phyloP scores from a whole-genome alignment of 2,888 invertebrate genomes.

The Pyrocoelia pectoralis region DNA sequence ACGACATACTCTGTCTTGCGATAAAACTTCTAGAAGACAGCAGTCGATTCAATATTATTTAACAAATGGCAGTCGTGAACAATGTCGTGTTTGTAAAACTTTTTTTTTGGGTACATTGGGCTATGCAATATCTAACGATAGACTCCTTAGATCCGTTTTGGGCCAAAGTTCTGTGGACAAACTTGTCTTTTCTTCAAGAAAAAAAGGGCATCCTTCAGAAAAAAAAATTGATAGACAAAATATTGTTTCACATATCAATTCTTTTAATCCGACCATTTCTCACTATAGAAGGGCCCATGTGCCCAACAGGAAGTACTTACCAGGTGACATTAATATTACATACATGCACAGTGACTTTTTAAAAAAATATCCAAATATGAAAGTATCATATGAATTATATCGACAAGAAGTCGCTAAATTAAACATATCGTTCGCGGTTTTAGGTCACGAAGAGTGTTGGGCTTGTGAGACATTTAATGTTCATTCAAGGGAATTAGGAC shows the following conservation, averaged over 20 bases:
- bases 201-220: neutral
- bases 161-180: no score
- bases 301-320: slow-evolving; percentile 38
- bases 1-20: no score
- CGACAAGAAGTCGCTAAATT: slow-evolving; percentile 29
- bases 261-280: slow-evolving; percentile 33
- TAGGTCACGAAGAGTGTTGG: slow-evolving; percentile 40
- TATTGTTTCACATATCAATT: slow-evolving; percentile 22
- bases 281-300: slow-evolving; percentile 43
- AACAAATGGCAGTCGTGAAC: no score
- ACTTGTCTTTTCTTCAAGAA: no score
- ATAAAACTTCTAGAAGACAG: no score
- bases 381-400: slow-evolving; percentile 39
- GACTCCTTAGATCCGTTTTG: no score
- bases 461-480: slow-evolving; percentile 36
- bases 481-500: slow-evolving; percentile 18
- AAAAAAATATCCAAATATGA: slow-evolving; percentile 33
- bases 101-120: no score
- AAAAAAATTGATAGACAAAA: neutral
- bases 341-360: slow-evolving; percentile 39
- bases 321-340: slow-evolving; percentile 39
- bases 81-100: no score
- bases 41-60: no score
- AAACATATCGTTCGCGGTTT: slow-evolving; percentile 40
- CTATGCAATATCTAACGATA: no score